Evolutionary conservation across 2,888 invertebrate species (phyloP).

Genomic region (Temnothorax ravouxi): DNA sequence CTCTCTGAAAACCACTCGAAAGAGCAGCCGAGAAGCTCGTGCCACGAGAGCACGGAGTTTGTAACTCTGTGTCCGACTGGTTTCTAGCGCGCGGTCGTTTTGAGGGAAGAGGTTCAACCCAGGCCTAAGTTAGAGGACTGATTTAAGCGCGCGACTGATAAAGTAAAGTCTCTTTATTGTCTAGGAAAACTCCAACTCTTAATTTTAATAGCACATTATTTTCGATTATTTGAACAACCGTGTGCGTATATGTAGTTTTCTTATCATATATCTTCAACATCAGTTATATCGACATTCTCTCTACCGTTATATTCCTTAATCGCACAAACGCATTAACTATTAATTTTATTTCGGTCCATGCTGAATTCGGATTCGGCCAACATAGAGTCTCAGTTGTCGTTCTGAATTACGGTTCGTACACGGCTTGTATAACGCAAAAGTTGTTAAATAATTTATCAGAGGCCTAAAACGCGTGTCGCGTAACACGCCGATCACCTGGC

Average conservation of each 20-base stretch:
- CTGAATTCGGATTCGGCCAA: not conserved
- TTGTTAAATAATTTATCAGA: conserved; percentile 12
- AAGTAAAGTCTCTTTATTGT: not conserved
- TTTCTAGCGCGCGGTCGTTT: conserved; percentile 24
- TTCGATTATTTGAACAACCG: not conserved
- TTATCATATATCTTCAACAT: not conserved
- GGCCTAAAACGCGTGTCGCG: conserved; percentile 21
- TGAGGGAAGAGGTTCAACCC: not conserved
- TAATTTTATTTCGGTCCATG: not conserved
- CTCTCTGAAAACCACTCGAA: conserved; percentile 63
- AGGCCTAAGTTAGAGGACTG: not conserved
- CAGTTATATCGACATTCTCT: not conserved
- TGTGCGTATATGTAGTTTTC: not conserved
- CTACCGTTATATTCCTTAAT: not conserved
- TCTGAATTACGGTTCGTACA: not conserved
- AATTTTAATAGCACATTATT: conserved; percentile 17
- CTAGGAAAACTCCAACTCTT: not conserved
- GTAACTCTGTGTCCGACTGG: conserved; percentile 42
- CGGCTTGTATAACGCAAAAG: not conserved
- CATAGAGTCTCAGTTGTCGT: not conserved
- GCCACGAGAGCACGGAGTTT: conserved; percentile 63
- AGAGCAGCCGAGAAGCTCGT: conserved; percentile 71
- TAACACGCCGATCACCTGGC: conserved; percentile 43
- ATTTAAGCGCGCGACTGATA: conserved; percentile 10
- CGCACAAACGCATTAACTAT: not conserved